phyloP scores from a whole-genome alignment of 2,113 vertebrate genomes.

The Bettongia penicillata region DNA sequence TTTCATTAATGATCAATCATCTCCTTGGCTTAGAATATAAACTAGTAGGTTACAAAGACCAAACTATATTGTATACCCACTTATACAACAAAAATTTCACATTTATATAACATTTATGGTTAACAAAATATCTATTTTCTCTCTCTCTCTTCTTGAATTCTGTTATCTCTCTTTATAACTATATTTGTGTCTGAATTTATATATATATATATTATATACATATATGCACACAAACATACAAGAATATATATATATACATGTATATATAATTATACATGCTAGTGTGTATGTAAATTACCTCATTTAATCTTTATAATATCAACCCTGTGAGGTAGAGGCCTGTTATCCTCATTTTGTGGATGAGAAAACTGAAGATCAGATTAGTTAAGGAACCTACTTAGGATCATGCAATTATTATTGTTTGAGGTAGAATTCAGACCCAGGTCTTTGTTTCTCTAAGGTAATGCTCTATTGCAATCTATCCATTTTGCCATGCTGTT shows the following conservation, averaged over 20 bases:
- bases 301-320: not conserved
- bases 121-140: not conserved
- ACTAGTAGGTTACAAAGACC: not conserved
- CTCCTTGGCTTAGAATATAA: not conserved
- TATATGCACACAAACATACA: too few species aligned
- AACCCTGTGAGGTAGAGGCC: not conserved
- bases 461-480: not conserved
- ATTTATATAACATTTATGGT: not conserved
- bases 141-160: not conserved
- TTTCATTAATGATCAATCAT: not conserved
- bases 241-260: too few species aligned
- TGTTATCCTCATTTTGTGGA: not conserved
- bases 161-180: not conserved
- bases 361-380: not conserved
- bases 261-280: not conserved
- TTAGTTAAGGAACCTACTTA: not conserved
- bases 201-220: not conserved
- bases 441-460: not conserved
- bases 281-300: not conserved
- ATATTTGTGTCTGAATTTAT: not conserved
- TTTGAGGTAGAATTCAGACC: not conserved
- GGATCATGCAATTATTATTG: not conserved
- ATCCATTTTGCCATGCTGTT: not conserved
- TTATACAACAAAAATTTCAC: not conserved
- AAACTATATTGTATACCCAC: not conserved